Evolutionary conservation across 2,888 invertebrate species (phyloP).

Genomic region (Lymantria dispar): DNA sequence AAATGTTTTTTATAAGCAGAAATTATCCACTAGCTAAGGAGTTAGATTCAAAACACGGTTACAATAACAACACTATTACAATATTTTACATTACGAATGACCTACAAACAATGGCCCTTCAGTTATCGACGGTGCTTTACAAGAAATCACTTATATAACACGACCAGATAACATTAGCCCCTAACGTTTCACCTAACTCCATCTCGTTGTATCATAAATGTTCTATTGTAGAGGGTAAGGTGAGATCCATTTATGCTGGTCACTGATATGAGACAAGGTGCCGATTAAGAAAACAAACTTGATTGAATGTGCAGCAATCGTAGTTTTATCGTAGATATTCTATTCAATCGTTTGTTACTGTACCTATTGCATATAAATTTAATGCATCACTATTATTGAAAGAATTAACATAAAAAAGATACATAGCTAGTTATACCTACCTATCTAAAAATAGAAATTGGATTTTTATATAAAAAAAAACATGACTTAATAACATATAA

Average conservation of each 20-base stretch:
- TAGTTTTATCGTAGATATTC: conserved; percentile 56
- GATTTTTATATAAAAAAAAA: neutral
- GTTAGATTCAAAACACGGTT: conserved; percentile 36
- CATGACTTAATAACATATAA: too few relatives aligned
- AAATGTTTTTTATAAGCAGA: too few relatives aligned
- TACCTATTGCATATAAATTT: conserved; percentile 13
- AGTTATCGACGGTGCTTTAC: conserved; percentile 59
- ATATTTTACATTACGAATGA: conserved; percentile 53
- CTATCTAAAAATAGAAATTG: neutral
- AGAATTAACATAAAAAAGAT: too few relatives aligned
- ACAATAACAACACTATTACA: conserved; percentile 49
- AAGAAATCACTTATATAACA: conserved; percentile 58
- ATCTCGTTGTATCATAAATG: conserved; percentile 13
- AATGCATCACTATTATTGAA: conserved; percentile 11
- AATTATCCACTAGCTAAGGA: too few relatives aligned
- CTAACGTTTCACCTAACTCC: conserved; percentile 35
- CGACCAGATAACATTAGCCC: conserved; percentile 46
- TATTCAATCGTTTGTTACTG: conserved; percentile 45
- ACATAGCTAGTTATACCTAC: neutral
- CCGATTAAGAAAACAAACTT: conserved; percentile 69
- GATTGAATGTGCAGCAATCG: conserved; percentile 52
- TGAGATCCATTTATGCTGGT: conserved; percentile 33
- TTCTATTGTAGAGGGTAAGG: conserved; percentile 18
- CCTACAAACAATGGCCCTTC: conserved; percentile 64
- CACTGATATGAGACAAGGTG: conserved; percentile 49